A percentile compares a stretch with the other conserved stretches of the same genome.
These are phyloP conservation scores for Vanessa atalanta DNA, from an alignment of 1,140 invertebrate species.

Conservation along the genomic window DNA sequence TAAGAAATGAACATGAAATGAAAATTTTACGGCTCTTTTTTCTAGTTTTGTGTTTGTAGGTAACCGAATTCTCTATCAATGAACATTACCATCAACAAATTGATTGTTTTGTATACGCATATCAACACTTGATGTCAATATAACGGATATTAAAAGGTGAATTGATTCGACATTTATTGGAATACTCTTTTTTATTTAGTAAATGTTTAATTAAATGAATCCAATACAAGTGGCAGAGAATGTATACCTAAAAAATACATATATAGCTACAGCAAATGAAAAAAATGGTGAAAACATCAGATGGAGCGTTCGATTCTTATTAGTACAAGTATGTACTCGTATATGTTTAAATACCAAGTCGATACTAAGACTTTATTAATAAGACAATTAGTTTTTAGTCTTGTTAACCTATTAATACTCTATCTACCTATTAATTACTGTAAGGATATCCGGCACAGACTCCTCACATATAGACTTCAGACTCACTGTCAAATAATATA, in stretches of 20 bases:
- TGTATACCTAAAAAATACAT: background rate
- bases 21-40: conserved; percentile 13
- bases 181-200: background rate
- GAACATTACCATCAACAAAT: conserved; percentile 36
- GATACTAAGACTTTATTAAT: no score
- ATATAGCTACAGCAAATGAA: no score
- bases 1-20: conserved; percentile 27
- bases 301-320: no score
- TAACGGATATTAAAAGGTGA: conserved; percentile 20
- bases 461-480: no score
- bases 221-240: background rate
- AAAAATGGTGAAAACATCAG: no score
- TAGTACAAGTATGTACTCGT: no score
- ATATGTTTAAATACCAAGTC: no score
- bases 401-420: no score
- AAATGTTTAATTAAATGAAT: background rate
- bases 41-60: conserved; percentile 37
- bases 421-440: no score
- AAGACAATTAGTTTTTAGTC: no score
- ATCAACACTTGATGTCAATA: conserved; percentile 26
- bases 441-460: no score
- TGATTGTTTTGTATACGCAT: conserved; percentile 44
- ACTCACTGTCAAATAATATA: no score
- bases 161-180: conserved; percentile 1
- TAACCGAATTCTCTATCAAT: conserved; percentile 44